Conservation (phyloP, 2,888 invertebrate genomes). For the Drosophila koepferae region DNA sequence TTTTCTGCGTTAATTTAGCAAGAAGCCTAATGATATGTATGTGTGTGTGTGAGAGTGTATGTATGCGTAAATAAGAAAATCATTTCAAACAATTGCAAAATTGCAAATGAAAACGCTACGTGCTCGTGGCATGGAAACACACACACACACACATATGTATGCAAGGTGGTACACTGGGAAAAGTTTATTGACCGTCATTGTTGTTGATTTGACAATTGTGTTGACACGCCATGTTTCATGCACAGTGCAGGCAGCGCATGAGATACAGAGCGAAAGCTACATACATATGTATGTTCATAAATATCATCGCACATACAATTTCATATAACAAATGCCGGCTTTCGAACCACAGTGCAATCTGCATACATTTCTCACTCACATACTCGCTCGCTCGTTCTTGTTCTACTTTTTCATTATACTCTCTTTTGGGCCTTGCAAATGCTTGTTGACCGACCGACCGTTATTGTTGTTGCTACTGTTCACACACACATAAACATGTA, state of each 20-base stretch:
- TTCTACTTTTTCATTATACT: conserved; percentile 42
- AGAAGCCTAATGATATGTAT: conserved; percentile 13
- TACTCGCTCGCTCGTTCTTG: conserved; percentile 29
- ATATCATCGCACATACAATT: conserved; percentile 17
- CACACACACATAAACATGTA: conserved; percentile 10
- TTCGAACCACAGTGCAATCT: conserved; percentile 53
- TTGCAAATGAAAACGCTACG: conserved; percentile 66
- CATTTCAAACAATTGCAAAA: conserved; percentile 67
- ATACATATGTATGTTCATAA: neutral
- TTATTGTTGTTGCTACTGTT: conserved; percentile 50
- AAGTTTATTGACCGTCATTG: conserved; percentile 82
- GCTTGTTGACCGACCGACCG: conserved; percentile 71
- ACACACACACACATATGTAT: neutral
- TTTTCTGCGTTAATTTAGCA: conserved; percentile 41
- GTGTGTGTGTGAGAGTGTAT: neutral
- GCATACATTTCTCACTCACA: conserved; percentile 29
- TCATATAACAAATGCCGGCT: conserved; percentile 27
- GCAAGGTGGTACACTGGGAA: conserved; percentile 54
- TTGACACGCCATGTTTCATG: conserved; percentile 68
- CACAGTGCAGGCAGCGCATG: conserved; percentile 40
- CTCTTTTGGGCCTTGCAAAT: conserved; percentile 47
- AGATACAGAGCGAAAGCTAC: conserved; percentile 13
- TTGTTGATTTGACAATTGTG: conserved; percentile 79
- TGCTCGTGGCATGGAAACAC: conserved; percentile 56
- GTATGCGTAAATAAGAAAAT: conserved; percentile 51